These are phyloP conservation scores for Caenorhabditis sp. DNA, from an alignment of 2,888 invertebrate genomes.

Conservation along the genomic window DNA sequence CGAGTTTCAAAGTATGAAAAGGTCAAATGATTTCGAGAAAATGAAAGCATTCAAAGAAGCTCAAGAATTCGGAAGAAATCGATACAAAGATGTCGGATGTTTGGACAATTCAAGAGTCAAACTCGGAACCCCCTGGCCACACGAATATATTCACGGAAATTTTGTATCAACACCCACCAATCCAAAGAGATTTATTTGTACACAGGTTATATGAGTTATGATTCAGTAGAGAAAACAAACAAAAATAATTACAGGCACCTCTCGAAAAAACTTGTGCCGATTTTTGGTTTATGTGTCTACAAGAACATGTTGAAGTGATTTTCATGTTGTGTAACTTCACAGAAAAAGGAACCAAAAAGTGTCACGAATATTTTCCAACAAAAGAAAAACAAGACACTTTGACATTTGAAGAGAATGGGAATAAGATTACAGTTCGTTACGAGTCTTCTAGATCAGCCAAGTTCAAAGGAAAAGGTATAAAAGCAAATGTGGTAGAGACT, in stretches of 20 bases:
- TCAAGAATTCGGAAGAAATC: constrained; percentile 36
- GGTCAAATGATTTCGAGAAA: constrained; percentile 34
- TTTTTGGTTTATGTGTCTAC: constrained; percentile 49
- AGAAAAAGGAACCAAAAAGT: constrained; percentile 46
- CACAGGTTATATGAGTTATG: too few relatives aligned
- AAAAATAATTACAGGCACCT: too few relatives aligned
- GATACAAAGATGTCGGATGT: constrained; percentile 51
- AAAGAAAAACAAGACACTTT: constrained; percentile 23
- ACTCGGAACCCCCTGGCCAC: constrained; percentile 27
- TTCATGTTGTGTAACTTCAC: constrained; percentile 49
- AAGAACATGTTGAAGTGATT: constrained; percentile 42
- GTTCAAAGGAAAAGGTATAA: constrained; percentile 16
- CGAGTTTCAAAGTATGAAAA: constrained; percentile 41
- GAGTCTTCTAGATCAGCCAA: constrained; percentile 15
- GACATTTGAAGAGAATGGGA: constrained; percentile 25
- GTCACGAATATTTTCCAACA: constrained; percentile 41
- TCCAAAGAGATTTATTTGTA: constrained; percentile 49
- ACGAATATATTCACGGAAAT: constrained; percentile 54
- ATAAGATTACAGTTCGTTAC: constrained; percentile 28
- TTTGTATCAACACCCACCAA: constrained; percentile 41
- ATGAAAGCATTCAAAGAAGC: constrained; percentile 43
- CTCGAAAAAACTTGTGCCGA: constrained; percentile 47
- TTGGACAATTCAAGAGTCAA: constrained; percentile 44
- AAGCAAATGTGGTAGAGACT: constrained; percentile 32
- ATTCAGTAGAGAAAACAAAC: too few relatives aligned